Evolutionary conservation across 2,797 vertebrate species (phyloP).

Genomic region (Epinephelus malabaricus): DNA sequence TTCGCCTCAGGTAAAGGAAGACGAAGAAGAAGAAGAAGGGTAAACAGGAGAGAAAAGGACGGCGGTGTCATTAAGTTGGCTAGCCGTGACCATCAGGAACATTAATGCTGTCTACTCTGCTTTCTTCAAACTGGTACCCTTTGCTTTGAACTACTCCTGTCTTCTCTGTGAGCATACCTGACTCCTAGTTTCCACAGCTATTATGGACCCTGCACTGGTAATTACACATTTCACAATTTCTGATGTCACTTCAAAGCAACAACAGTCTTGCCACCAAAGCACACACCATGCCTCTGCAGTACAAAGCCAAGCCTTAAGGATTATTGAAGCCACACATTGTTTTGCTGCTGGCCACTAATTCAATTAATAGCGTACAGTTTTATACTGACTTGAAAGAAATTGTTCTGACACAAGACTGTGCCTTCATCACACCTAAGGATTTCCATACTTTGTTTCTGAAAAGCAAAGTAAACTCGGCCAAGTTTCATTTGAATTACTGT

Average conservation of each 20-base stretch:
- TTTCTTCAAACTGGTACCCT: slow-evolving; percentile 76
- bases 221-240: slow-evolving; percentile 85
- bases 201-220: slow-evolving; percentile 81
- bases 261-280: slow-evolving; percentile 72
- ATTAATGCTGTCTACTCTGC: slow-evolving; percentile 75
- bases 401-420: slow-evolving; percentile 48
- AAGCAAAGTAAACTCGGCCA: slow-evolving; percentile 49
- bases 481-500: slow-evolving; percentile 37
- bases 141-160: slow-evolving; percentile 81
- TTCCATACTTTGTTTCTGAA: slow-evolving; percentile 54
- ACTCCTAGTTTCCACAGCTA: slow-evolving; percentile 75
- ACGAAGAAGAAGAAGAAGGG: slow-evolving; percentile 49
- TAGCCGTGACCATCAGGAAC: slow-evolving; percentile 77
- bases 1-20: slow-evolving; percentile 67
- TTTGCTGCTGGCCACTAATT: slow-evolving; percentile 85
- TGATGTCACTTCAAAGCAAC: slow-evolving; percentile 86
- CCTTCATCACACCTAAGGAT: slow-evolving; percentile 41
- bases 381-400: slow-evolving; percentile 78
- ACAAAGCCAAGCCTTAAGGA: slow-evolving; percentile 82
- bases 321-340: slow-evolving; percentile 79
- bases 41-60: slow-evolving; percentile 72
- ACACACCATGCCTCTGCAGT: slow-evolving; percentile 47
- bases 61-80: slow-evolving; percentile 76
- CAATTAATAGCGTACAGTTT: slow-evolving; percentile 80
- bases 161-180: slow-evolving; percentile 75